Base-by-base conservation (phyloP, 1,140 invertebrate species). In the Hylaeus volcanicus region DNA sequence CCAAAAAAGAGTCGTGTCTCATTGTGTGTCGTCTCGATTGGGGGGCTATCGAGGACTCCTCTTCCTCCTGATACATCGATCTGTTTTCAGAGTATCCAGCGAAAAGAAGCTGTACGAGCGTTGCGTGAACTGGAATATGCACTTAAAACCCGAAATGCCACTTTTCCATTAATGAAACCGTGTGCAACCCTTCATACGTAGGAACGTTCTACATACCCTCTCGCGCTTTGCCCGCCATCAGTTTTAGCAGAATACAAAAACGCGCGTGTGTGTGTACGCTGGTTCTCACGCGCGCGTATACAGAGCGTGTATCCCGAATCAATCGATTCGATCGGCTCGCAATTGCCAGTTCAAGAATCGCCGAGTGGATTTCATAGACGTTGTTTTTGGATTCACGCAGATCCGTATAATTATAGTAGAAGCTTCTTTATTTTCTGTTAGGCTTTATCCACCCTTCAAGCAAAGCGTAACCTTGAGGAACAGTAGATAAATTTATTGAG, bases 81-180 rank as follows among this genome's bases (percentile, higher is more conserved):
- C 69, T 68, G 81, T 82, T 82, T 82, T 79, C 63, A 61, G 37
- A 63, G 68, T 63, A 43, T n/a, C 58, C 48, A 48, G n/a, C 69
- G 81, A 58, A 74, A 81, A 77, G 74, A 68, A 70, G 81, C 76
- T 74, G 78, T 82, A 82, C 87, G 80, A 78, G 66, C 79, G 60
- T 58, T 72, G 58, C 81, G 74, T 63, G 84, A 88, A 92, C 90
- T 89, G 88, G 89, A 88, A 91, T 91, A 92, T 89, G 90, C 90
- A 91, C 90, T 92, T 92, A 90, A 91, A 92, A 89, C 91, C 87
- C 88, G 86, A 91, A 92, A 92, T 92, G 86, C 87, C 89, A 90
- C 90, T 91, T 90, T 91, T 90, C 91, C 90, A 92, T 92, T 92
- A 92, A 89, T 90, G 88, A 91, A 91, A 90, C 60, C 64, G 83